A percentile compares a stretch with the other conserved stretches of the same genome.
Conservation (phyloP, 2,797 vertebrate species). For the Otolemur crassicaudatus region DNA sequence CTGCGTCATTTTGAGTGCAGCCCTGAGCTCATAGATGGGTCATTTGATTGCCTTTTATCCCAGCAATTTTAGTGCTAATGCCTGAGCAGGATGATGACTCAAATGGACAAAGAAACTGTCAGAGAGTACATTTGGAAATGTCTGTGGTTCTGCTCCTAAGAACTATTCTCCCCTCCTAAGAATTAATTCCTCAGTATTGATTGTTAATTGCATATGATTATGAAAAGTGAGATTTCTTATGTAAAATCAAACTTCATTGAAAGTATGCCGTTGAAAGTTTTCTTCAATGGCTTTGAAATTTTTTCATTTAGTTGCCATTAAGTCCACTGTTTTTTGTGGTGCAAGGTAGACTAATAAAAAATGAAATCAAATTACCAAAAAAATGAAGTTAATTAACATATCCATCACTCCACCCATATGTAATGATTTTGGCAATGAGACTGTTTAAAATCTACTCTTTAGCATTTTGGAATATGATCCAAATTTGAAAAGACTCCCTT, state of each 20-base stretch:
- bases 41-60: not conserved
- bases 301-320: not conserved
- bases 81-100: not conserved
- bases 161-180: not conserved
- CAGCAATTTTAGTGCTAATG: not conserved
- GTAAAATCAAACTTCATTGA: constrained; percentile 11
- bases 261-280: not conserved
- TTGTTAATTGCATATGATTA: not conserved
- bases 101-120: not conserved
- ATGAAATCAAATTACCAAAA: too few species aligned
- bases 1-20: too few species aligned
- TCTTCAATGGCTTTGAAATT: not conserved
- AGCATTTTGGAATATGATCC: not conserved
- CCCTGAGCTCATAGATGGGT: not conserved
- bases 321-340: not conserved
- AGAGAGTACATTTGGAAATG: not conserved
- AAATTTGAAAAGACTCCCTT: not conserved
- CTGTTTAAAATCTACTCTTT: not conserved
- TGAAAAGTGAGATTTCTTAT: not conserved
- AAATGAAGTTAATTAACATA: not conserved
- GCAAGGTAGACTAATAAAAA: too few species aligned
- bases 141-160: not conserved
- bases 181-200: constrained; percentile 27
- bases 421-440: not conserved
- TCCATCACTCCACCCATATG: not conserved